Evolutionary conservation across 2,888 invertebrate species (phyloP).

Genomic region (Acanthococcus lagerstroemiae): DNA sequence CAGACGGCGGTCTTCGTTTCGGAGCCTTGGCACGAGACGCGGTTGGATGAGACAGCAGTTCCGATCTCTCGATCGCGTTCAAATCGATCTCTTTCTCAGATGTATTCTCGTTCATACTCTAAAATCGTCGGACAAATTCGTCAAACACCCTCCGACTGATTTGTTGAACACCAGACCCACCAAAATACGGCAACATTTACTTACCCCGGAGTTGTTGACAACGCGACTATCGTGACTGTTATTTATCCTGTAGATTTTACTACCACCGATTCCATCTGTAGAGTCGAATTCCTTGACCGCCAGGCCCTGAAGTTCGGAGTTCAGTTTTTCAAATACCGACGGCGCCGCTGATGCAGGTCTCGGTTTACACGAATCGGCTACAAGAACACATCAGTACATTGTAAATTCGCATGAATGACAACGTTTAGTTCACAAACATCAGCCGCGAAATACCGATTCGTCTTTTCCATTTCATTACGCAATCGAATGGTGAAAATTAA

Average conservation of each 20-base stretch:
- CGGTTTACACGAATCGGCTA: background rate
- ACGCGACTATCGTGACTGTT: no score
- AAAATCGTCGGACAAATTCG: no score
- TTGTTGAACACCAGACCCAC: no score
- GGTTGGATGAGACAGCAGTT: constrained; percentile 44
- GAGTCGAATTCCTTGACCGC: constrained; percentile 6
- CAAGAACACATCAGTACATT: background rate
- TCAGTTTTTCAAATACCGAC: constrained; percentile 6
- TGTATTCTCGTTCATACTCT: background rate
- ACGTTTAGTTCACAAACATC: no score
- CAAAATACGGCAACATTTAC: no score
- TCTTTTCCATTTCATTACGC: no score
- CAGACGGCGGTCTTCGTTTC: constrained; percentile 54
- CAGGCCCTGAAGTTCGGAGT: constrained; percentile 7
- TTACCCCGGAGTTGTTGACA: no score
- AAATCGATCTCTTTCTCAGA: constrained; percentile 27
- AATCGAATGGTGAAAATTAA: no score
- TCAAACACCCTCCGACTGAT: no score
- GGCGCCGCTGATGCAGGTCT: background rate
- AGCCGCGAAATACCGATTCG: no score
- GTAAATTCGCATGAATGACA: no score
- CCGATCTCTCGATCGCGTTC: constrained; percentile 31
- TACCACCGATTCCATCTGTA: background rate
- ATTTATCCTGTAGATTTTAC: constrained; percentile 6
- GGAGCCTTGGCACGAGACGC: constrained; percentile 54